These are phyloP conservation scores for Chionodraco myersi DNA, from an alignment of 2,113 vertebrate species.

Conservation along the genomic window DNA sequence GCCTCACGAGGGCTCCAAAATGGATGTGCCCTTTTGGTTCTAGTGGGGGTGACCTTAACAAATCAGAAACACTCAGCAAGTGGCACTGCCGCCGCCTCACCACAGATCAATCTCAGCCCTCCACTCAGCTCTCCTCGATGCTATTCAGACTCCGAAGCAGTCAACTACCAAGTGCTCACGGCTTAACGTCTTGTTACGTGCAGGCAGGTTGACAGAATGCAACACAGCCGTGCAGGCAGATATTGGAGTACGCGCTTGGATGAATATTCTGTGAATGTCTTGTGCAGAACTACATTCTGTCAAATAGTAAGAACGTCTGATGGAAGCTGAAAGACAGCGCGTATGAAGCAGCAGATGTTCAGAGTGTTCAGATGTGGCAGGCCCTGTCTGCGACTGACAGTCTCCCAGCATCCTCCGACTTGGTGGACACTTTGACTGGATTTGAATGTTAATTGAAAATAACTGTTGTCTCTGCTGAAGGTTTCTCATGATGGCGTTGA, in stretches of 20 bases:
- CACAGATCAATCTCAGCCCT: conserved; percentile 75
- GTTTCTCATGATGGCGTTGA: conserved; percentile 80
- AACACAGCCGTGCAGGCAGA: conserved; percentile 36
- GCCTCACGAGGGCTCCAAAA: conserved; percentile 81
- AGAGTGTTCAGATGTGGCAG: conserved; percentile 66
- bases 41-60: conserved; percentile 82
- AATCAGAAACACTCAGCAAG: conserved; percentile 73
- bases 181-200: conserved; percentile 52
- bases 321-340: conserved; percentile 64
- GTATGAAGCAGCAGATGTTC: conserved; percentile 71
- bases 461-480: conserved; percentile 67
- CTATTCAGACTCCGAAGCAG: conserved; percentile 51
- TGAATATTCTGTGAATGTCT: conserved; percentile 61
- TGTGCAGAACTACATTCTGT: conserved; percentile 60
- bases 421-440: conserved; percentile 30
- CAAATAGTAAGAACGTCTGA: conserved; percentile 63
- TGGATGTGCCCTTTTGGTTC: conserved; percentile 85
- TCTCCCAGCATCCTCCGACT: conserved; percentile 35
- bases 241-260: conserved; percentile 22
- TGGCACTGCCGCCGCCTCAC: conserved; percentile 64
- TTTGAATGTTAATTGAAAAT: conserved; percentile 78
- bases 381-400: conserved; percentile 61
- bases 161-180: conserved; percentile 52
- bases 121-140: conserved; percentile 48
- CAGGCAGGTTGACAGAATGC: conserved; percentile 45